These are phyloP conservation scores for Batillaria attramentaria DNA, from an alignment of 1,140 invertebrate genomes.

Conservation along the genomic window DNA sequence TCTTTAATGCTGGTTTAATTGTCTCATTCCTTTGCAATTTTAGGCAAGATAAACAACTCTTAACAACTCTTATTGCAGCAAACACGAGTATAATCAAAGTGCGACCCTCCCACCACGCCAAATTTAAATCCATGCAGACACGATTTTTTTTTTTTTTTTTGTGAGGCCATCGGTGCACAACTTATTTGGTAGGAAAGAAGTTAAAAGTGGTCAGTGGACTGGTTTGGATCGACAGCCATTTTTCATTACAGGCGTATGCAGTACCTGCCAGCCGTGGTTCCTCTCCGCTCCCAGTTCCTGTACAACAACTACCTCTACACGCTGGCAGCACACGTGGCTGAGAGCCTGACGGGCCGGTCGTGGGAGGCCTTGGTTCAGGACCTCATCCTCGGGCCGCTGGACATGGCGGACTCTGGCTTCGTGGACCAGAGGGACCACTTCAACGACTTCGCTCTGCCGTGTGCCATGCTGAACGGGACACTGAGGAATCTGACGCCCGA, in stretches of 20 bases:
- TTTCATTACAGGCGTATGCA: conserved; percentile 57
- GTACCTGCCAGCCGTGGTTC: conserved; percentile 47
- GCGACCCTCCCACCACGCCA: no score
- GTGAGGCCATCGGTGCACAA: no score
- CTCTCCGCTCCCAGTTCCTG: conserved; percentile 57
- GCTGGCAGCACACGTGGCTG: conserved; percentile 63
- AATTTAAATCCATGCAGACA: no score
- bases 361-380: conserved; percentile 61
- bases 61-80: no score
- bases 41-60: no score
- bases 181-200: no score
- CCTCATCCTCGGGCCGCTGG: conserved; percentile 53
- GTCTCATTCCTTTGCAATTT: no score
- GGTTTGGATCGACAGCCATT: no score
- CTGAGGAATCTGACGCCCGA: conserved; percentile 45
- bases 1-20: no score
- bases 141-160: no score
- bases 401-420: conserved; percentile 59
- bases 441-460: conserved; percentile 54
- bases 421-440: conserved; percentile 45
- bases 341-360: conserved; percentile 50
- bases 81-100: no score
- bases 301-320: conserved; percentile 69
- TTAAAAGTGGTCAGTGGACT: no score
- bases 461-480: conserved; percentile 53